These are phyloP conservation scores for Cinclus cinclus DNA, from an alignment of 2,113 vertebrate species.

Conservation along the genomic window DNA sequence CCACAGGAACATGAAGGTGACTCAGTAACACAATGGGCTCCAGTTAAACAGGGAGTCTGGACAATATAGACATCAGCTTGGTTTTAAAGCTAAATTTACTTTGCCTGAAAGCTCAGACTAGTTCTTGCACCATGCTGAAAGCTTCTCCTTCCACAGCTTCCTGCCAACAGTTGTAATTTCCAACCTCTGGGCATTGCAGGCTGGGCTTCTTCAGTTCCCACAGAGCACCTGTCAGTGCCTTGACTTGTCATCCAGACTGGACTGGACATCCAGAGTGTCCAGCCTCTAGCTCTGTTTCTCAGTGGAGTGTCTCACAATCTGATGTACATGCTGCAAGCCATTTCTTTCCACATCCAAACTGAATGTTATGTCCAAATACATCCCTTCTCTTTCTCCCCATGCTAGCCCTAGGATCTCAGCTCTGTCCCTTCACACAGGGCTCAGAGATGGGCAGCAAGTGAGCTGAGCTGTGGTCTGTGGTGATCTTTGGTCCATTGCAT, in stretches of 20 bases:
- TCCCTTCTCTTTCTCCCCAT: background rate
- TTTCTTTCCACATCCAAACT: background rate
- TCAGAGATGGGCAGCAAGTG: background rate
- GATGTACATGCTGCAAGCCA: background rate
- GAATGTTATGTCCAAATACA: background rate
- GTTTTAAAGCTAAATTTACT: background rate
- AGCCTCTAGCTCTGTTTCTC: background rate
- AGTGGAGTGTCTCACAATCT: background rate
- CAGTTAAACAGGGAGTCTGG: background rate
- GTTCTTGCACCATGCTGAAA: background rate
- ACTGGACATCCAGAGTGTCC: background rate
- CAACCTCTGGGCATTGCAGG: background rate
- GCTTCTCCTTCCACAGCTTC: background rate
- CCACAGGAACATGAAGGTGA: constrained; percentile 4
- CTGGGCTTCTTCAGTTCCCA: background rate
- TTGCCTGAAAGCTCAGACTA: background rate
- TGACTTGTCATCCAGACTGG: background rate
- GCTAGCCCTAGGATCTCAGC: background rate
- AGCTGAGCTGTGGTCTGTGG: background rate
- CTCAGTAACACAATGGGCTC: background rate
- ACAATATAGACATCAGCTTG: background rate
- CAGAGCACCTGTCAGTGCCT: background rate
- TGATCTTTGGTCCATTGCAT: background rate
- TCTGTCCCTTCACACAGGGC: background rate
- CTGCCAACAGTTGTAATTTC: background rate